Base-by-base conservation (phyloP, 2,888 invertebrate genomes). In the Dermolepida albohirtum region DNA sequence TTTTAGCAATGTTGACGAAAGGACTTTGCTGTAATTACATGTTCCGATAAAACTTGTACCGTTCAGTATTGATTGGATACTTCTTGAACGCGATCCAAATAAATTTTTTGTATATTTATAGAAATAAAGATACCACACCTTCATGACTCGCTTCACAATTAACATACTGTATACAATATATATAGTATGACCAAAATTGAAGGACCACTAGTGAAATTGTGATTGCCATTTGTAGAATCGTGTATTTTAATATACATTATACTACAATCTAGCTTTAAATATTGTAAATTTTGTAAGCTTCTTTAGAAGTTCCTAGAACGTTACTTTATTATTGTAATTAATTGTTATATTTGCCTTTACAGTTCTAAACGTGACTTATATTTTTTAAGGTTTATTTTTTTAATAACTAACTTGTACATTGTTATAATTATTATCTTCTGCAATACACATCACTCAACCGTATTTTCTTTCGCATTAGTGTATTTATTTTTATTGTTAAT, bases 181-280 rank as follows among this genome's bases (percentile, higher is more conserved):
- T 14, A 54, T 43, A 34, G 62, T 70, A 69, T 72, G 74, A 74
- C 74, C 74, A 74, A 73, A 72, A 70, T 64, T 66, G 64, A 68
- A 64, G 74, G 74, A 74, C 74, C 74, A 74, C 69, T 72, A 70
- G 69, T 69, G 71, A 70, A 69, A 66, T 66, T 70, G 70, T 70
- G 70, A 70, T 70, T 70, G 70, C 70, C 70, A 70, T 70, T 66
- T 51, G 67, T 70, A 65, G 67, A 67, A 67, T 70, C 70, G 67
- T 68, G 67, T 66, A 69, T 54, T 16, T 57, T 62, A 51, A 65
- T 65, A 59, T 69, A 69, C 70, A 72, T 73, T 74, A 75, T 74
- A 76, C 75, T 76, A 73, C 71, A 71, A 70, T 70, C 66, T 73
- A 76, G 76, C 76, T 76, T 76, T 76, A 76, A 72, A 59, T 59